Evolutionary conservation across 2,797 vertebrate genomes (phyloP), one percentile per base, ranked within the genome.

Genomic region (Podarcis siculus): DNA sequence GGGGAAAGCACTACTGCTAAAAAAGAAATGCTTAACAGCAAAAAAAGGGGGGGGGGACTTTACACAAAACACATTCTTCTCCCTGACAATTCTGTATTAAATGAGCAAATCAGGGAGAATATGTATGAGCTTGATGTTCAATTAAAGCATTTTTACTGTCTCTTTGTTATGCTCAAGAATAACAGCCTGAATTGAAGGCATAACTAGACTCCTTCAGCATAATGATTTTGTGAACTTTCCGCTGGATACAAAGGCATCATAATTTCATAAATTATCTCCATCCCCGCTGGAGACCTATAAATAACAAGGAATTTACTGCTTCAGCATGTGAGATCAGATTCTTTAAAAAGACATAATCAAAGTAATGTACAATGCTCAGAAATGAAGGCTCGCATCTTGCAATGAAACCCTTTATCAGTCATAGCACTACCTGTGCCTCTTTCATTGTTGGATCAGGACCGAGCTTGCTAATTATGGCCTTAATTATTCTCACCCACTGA

Each of bases 261-360:
- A 84, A 91, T 8, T 89, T n/a, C 77, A 87, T 81, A 72, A 87
- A n/a, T 85, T 92, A 83, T 83, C 17, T 19, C 0, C 10, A 61
- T 87, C 49, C 78, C 0, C 19, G 3, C 66, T 79, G 23, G 13
- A 69, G 82, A 58, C 37, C 5, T 91, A 30, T 69, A 89, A 76
- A 87, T 66, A 17, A 75, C 37, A 39, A 86, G 77, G 71, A 87
- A 81, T 64, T 89, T 2, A 13, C 78, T 55, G 80, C 27, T 81
- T 89, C 27, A 42, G 58, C 76, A 0, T 1, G 15, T 42, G 23
- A 35, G 5, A 73, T 37, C 39, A 77, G 45, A 13, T 23, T 87
- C 71, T 86, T 84, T 83, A 32, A 90, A 87, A 76, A 25, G 1
- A n/a, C 79, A 15, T 89, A 90, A 92, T 85, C 39, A 94, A 92